These are phyloP conservation scores for Pygmarrhopalites habei DNA, from an alignment of 1,140 invertebrate species.

Conservation along the genomic window DNA sequence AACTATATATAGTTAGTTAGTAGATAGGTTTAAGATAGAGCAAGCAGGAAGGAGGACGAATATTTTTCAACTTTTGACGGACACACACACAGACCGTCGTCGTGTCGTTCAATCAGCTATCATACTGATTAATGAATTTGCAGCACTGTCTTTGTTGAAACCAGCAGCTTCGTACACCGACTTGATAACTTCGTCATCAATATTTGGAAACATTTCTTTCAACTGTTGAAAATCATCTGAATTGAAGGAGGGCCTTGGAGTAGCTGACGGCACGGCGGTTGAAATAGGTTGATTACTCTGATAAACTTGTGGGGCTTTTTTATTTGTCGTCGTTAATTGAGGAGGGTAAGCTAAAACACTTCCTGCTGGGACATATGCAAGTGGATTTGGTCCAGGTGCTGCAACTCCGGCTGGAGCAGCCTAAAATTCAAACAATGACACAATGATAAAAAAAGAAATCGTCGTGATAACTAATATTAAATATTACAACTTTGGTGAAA, in stretches of 20 bases:
- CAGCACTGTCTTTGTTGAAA: conserved; percentile 82
- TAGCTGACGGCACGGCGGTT: conserved; percentile 21
- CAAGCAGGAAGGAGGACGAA: too few species aligned
- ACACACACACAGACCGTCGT: too few species aligned
- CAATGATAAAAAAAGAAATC: too few species aligned
- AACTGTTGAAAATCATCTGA: conserved; percentile 75
- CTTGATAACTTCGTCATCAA: conserved; percentile 85
- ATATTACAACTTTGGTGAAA: too few species aligned
- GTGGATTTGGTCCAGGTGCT: conserved; percentile 40
- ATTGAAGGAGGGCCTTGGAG: conserved; percentile 29
- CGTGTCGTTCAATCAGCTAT: conserved; percentile 42
- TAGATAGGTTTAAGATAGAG: too few species aligned
- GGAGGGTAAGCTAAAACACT: conserved; percentile 47
- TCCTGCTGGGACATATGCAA: conserved; percentile 55
- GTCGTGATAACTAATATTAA: too few species aligned
- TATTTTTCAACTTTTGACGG: too few species aligned
- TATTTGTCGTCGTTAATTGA: conserved; percentile 44
- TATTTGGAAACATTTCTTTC: conserved; percentile 91
- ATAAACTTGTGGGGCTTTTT: conserved; percentile 43
- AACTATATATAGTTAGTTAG: too few species aligned
- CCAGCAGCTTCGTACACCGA: conserved; percentile 81
- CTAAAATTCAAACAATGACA: conserved; percentile 1
- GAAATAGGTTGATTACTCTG: conserved; percentile 35
- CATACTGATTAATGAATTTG: conserved; percentile 86
- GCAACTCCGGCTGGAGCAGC: conserved; percentile 29